phyloP scores from a whole-genome alignment of 2,113 vertebrate species.

The human region DNA sequence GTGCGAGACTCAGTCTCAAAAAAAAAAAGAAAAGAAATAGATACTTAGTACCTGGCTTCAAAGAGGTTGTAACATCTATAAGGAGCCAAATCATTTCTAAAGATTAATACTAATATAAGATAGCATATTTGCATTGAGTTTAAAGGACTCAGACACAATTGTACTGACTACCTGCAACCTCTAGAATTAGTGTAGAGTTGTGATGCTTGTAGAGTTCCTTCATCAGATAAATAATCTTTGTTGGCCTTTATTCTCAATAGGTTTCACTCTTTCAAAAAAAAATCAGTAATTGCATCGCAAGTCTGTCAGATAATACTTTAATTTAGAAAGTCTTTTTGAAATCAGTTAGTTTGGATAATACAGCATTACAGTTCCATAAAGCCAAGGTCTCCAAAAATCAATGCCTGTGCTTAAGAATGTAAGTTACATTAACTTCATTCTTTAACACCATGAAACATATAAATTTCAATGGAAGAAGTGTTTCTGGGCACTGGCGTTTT shows the following conservation, averaged over 20 bases:
- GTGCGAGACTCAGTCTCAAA: too few species aligned
- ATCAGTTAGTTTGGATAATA: conserved; percentile 14
- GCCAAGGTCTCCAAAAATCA: neutral
- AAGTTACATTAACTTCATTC: neutral
- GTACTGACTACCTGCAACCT: neutral
- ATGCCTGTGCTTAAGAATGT: neutral
- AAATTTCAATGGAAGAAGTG: neutral
- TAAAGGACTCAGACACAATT: neutral
- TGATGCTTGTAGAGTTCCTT: neutral
- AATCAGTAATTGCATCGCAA: neutral
- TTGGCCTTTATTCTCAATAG: neutral
- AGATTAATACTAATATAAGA: neutral
- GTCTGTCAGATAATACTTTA: neutral
- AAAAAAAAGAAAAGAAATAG: neutral
- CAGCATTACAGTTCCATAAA: neutral
- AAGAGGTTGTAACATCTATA: neutral
- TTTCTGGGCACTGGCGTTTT: conserved; percentile 4
- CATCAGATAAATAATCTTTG: neutral
- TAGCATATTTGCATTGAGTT: neutral
- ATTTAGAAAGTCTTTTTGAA: conserved; percentile 27
- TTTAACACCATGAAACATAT: neutral
- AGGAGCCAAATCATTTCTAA: conserved; percentile 6
- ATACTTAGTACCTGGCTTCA: neutral
- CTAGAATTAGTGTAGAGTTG: neutral
- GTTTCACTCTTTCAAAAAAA: neutral